Evolutionary conservation across 92 coral and sea anemone genomes (phyloP), one percentile per base, ranked within the genome.

Genomic region (Montipora capitata): DNA sequence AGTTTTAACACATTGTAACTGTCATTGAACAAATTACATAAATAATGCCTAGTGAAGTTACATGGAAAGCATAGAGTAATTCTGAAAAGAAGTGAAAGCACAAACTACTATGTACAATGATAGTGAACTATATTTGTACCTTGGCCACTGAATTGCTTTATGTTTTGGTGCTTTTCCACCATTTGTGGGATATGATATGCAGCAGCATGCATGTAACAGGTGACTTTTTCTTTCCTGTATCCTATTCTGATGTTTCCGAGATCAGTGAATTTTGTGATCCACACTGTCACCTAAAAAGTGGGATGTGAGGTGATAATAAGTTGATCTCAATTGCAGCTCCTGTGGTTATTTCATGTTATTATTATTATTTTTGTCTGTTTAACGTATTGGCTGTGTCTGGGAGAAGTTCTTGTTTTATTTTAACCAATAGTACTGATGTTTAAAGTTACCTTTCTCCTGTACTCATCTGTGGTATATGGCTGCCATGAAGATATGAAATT

Each of bases 201-300:
- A 8, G 87, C 78, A 6, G 87, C 68, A 82, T 70, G 87, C 78
- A 82, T 69, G 18, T 82, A 69, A 12, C 87, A 82, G 9, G 87
- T 82, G 39, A 82, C 87, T 6, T 49, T 27, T 14, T 82, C 87
- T 54, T 49, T 51, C 8, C 27, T 38, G 68, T 82, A 82, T 2
- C 87, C 87, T 3, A 5, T 40, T 44, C 87, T 82, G 10, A 13
- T 82, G 2, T 82, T 45, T 1, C 76, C 77, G 3, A 76, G 68
- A 35, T 38, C 40, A 4, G 80, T 7, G 41, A 76, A 76, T 2
- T 15, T 76, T 8, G n/a, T 17, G 16, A 76, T 76, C 67, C 80
- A 57, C n/a, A 5, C 15, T 13, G 59, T 76, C 40, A 76, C 61
- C 80, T 76, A 38, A 3, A 54, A 35, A 39, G 20, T 15, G 1